A percentile compares a stretch with the other conserved stretches of the same genome.
These are phyloP conservation scores for Thripadectes ignobilis DNA, from an alignment of 2,797 vertebrate species.

Conservation along the genomic window DNA sequence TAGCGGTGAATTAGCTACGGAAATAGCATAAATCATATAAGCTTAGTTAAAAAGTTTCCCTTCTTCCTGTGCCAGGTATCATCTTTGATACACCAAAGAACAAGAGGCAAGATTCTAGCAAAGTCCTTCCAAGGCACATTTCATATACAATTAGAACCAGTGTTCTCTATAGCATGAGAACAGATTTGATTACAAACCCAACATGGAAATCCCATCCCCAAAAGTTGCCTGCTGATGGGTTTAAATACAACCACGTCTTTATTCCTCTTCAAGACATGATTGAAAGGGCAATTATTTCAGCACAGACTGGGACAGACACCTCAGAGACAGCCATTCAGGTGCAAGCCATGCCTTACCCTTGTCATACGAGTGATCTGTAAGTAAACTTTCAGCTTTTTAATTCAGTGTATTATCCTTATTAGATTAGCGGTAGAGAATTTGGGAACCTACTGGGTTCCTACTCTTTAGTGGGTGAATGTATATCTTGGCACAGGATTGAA, in stretches of 20 bases:
- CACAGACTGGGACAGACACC: constrained; percentile 59
- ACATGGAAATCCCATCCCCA: constrained; percentile 76
- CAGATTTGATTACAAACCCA: constrained; percentile 69
- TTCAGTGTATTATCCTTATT: not conserved
- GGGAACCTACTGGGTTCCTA: not conserved
- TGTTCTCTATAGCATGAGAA: constrained; percentile 75
- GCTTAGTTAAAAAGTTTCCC: not conserved
- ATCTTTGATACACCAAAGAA: constrained; percentile 51
- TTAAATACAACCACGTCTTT: constrained; percentile 78
- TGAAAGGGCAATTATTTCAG: constrained; percentile 72
- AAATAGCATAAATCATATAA: not conserved
- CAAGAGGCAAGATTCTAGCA: not conserved
- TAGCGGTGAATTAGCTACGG: not conserved
- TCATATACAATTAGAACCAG: constrained; percentile 75
- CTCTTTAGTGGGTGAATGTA: not conserved
- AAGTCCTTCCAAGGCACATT: constrained; percentile 42
- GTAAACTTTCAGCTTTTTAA: constrained; percentile 24
- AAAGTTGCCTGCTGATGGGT: constrained; percentile 66
- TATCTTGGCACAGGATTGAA: not conserved
- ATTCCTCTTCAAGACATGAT: constrained; percentile 79
- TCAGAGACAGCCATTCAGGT: constrained; percentile 44
- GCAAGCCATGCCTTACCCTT: constrained; percentile 77
- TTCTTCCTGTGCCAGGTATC: constrained; percentile 53
- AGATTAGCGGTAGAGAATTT: not conserved
- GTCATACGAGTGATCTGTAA: constrained; percentile 77